These are phyloP conservation scores for Aldabrachelys gigantea DNA, from an alignment of 2,113 vertebrate species.

Conservation along the genomic window DNA sequence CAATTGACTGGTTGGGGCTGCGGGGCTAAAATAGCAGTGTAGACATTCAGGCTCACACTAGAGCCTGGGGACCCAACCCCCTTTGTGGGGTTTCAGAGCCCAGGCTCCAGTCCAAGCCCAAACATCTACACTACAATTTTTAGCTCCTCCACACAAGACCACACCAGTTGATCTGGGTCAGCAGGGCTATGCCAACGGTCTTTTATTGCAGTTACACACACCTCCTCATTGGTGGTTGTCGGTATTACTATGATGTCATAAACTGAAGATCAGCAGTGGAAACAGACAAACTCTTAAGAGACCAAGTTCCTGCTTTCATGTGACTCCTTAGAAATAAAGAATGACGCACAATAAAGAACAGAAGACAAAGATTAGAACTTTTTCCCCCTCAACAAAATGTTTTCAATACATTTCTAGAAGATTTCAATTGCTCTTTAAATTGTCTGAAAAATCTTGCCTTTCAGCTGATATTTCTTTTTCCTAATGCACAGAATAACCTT, in stretches of 20 bases:
- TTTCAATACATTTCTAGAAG: neutral
- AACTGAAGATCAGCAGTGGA: neutral
- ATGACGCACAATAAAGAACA: neutral
- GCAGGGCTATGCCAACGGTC: neutral
- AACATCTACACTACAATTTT: neutral
- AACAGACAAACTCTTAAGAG: neutral
- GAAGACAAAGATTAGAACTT: rapidly evolving
- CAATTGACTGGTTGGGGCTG: neutral
- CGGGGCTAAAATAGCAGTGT: neutral
- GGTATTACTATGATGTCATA: rapidly evolving
- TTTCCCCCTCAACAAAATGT: neutral
- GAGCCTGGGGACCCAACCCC: too few relatives aligned
- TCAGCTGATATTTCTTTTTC: neutral
- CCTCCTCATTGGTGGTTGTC: neutral
- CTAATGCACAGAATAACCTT: neutral
- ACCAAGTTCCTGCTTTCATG: neutral
- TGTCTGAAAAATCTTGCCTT: neutral
- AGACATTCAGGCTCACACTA: neutral
- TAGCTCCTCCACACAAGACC: neutral
- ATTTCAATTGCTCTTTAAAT: neutral
- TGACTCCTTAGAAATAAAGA: neutral
- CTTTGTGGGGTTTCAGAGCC: neutral
- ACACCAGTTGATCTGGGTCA: neutral
- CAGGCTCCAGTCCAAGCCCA: neutral
- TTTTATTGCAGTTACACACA: neutral